Evolutionary conservation across 2,113 vertebrate species (phyloP).

Genomic region (rat (Rattus norvegicus)): DNA sequence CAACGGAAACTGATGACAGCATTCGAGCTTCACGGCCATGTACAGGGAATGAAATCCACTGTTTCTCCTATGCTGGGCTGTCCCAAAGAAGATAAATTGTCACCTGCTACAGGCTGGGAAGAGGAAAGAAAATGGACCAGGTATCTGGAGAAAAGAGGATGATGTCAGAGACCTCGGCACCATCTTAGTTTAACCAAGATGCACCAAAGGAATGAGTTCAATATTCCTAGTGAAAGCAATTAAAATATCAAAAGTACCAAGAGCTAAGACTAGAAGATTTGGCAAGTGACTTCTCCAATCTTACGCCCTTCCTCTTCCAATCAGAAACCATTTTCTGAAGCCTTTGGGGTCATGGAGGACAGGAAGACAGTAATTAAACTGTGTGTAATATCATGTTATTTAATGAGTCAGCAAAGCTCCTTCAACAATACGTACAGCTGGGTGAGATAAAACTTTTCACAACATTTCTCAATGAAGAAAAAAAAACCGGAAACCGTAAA

Average conservation of each 20-base stretch:
- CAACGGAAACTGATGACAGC: background rate
- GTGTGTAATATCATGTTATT: background rate
- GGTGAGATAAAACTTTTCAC: background rate
- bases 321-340: background rate
- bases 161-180: background rate
- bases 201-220: background rate
- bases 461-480: background rate
- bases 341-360: background rate
- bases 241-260: slow-evolving; percentile 1
- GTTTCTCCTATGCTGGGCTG: background rate
- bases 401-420: background rate
- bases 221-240: background rate
- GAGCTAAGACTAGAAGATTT: background rate
- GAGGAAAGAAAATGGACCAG: background rate
- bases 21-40: background rate
- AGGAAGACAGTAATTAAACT: background rate
- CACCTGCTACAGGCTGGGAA: background rate
- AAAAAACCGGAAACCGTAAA: background rate
- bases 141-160: background rate
- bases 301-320: background rate
- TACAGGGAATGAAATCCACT: background rate
- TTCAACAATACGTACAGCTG: background rate
- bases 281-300: slow-evolving; percentile 21
- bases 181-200: background rate
- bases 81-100: background rate